These are phyloP conservation scores for Zophobas atratus DNA, from an alignment of 1,140 invertebrate genomes.

Conservation along the genomic window DNA sequence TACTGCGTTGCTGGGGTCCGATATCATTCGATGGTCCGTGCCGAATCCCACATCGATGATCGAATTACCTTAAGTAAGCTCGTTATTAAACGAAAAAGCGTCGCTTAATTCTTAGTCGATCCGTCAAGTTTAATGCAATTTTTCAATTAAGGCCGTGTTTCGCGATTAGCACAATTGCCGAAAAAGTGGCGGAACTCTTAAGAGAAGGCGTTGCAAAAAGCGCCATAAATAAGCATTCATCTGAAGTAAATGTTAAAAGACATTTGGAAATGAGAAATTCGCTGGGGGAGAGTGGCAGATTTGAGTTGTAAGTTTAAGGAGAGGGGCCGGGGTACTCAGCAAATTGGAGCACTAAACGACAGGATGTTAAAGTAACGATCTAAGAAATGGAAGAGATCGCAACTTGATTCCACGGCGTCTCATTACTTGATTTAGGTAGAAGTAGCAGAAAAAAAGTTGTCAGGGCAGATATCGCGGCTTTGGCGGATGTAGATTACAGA, in stretches of 20 bases:
- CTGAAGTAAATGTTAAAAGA: slow-evolving; percentile 48
- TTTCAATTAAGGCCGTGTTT: slow-evolving; percentile 42
- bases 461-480: slow-evolving; percentile 16
- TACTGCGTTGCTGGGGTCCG: no score
- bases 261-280: slow-evolving; percentile 50
- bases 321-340: slow-evolving; percentile 52
- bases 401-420: slow-evolving; percentile 30
- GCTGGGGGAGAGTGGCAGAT: slow-evolving; percentile 42
- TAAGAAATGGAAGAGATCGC: slow-evolving; percentile 57
- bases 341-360: slow-evolving; percentile 60
- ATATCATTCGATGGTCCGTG: no score
- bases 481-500: slow-evolving; percentile 33
- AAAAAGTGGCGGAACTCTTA: slow-evolving; percentile 41
- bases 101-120: slow-evolving; percentile 1
- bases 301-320: slow-evolving; percentile 43
- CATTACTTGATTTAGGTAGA: slow-evolving; percentile 41
- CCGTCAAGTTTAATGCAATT: slow-evolving; percentile 42
- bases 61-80: slow-evolving; percentile 12
- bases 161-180: slow-evolving; percentile 43
- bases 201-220: slow-evolving; percentile 37
- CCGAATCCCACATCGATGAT: neutral
- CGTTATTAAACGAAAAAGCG: slow-evolving; percentile 21
- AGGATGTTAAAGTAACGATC: slow-evolving; percentile 60
- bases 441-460: neutral
- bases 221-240: slow-evolving; percentile 50